Conservation (phyloP, 1,140 invertebrate species). For the Drosophila tropicalis region DNA sequence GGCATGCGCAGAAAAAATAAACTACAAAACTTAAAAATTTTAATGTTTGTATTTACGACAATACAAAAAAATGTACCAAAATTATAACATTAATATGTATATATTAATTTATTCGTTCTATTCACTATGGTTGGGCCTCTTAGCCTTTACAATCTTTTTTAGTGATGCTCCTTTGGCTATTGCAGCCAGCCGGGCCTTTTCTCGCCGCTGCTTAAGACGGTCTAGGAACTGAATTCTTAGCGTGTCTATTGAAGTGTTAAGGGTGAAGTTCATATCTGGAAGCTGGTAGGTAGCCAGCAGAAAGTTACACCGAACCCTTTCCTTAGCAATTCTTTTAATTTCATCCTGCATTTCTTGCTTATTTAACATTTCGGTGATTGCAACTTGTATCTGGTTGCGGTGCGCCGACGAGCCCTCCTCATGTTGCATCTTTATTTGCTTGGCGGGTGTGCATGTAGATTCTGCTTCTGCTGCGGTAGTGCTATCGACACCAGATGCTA, state of each 20-base stretch:
- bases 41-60: not conserved
- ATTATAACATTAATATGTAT: not conserved
- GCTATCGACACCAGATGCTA: constrained; percentile 26
- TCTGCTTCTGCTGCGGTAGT: not conserved
- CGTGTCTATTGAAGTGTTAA: constrained; percentile 36
- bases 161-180: not conserved
- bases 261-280: constrained; percentile 61
- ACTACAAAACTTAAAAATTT: not conserved
- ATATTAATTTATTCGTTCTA: no score
- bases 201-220: constrained; percentile 39
- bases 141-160: constrained; percentile 15
- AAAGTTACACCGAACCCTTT: constrained; percentile 66
- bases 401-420: not conserved
- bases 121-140: not conserved
- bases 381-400: not conserved
- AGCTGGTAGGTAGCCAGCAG: constrained; percentile 65
- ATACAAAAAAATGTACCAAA: no score
- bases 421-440: not conserved
- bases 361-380: constrained; percentile 32
- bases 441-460: not conserved
- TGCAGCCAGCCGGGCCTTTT: not conserved
- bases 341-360: constrained; percentile 31
- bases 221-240: constrained; percentile 47
- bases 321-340: constrained; percentile 51
- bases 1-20: constrained; percentile 2